These are phyloP conservation scores for Zeuzera pyrina DNA, from an alignment of 2,888 invertebrate genomes.

Conservation along the genomic window DNA sequence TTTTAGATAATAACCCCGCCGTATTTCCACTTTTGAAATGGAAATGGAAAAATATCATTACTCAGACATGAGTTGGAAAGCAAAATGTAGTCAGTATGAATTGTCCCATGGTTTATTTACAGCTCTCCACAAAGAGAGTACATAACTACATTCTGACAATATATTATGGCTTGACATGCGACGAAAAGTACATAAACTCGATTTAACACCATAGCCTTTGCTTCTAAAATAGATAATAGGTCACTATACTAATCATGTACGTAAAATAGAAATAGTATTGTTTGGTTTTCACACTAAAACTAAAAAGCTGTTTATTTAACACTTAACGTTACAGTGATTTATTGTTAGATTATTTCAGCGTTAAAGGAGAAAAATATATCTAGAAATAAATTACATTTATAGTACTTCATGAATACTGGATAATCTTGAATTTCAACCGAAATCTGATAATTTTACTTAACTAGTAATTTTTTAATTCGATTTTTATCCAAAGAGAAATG, in stretches of 20 bases:
- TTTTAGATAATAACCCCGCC: no score
- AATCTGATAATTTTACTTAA: no score
- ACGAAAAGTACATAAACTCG: slow-evolving; percentile 10
- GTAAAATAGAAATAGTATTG: slow-evolving; percentile 34
- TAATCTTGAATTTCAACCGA: no score
- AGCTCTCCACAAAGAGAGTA: slow-evolving; percentile 8
- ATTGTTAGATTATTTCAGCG: neutral
- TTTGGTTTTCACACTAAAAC: slow-evolving; percentile 54
- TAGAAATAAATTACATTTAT: no score
- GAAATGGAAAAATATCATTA: no score
- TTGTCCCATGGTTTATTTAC: slow-evolving; percentile 18
- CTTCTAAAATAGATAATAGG: slow-evolving; percentile 18
- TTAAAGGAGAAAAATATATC: neutral
- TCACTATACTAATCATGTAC: slow-evolving; percentile 24
- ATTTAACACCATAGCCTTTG: slow-evolving; percentile 34
- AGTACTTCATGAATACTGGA: no score
- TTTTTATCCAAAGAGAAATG: no score
- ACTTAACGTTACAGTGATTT: neutral
- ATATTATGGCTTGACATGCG: slow-evolving; percentile 5
- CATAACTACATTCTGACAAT: neutral
- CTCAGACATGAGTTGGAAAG: no score
- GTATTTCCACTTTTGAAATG: no score
- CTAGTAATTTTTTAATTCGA: no score
- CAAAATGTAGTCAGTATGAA: neutral
- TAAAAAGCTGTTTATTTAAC: slow-evolving; percentile 26